A percentile compares a stretch with the other conserved stretches of the same genome.
Evolutionary conservation across 2,797 vertebrate genomes (phyloP).

Genomic region (Erethizon dorsatum): DNA sequence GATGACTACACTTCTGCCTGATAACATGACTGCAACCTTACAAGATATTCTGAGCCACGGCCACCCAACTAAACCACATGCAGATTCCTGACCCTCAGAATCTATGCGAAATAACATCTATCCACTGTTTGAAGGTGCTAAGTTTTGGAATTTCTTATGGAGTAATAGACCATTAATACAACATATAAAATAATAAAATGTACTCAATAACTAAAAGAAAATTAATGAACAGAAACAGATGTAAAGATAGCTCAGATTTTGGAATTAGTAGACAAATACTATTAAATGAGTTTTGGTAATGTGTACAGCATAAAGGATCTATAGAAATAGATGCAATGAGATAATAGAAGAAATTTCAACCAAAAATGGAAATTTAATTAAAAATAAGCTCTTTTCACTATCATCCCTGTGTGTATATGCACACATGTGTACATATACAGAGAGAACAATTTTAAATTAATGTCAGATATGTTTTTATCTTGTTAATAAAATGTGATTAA

Average conservation of each 20-base stretch:
- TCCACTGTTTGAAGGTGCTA: neutral
- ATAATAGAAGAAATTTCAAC: neutral
- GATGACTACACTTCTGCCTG: neutral
- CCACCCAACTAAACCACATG: neutral
- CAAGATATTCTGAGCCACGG: neutral
- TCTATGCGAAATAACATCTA: neutral
- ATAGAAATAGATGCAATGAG: neutral
- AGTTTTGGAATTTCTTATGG: neutral
- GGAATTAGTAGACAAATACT: neutral
- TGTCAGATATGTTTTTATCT: conserved; percentile 30
- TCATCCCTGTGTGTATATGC: too few relatives aligned
- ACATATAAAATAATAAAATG: neutral
- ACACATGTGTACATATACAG: neutral
- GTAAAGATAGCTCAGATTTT: neutral
- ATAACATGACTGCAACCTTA: neutral
- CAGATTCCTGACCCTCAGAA: neutral
- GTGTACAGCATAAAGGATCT: neutral
- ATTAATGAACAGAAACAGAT: neutral
- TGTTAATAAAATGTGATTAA: conserved; percentile 37
- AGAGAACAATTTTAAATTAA: neutral
- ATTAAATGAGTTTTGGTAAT: neutral
- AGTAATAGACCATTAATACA: neutral
- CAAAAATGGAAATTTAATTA: neutral
- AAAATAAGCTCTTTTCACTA: neutral
- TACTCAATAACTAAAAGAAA: neutral